Base-by-base conservation (phyloP, 2,888 invertebrate species). In the Pollenia amentaria region DNA sequence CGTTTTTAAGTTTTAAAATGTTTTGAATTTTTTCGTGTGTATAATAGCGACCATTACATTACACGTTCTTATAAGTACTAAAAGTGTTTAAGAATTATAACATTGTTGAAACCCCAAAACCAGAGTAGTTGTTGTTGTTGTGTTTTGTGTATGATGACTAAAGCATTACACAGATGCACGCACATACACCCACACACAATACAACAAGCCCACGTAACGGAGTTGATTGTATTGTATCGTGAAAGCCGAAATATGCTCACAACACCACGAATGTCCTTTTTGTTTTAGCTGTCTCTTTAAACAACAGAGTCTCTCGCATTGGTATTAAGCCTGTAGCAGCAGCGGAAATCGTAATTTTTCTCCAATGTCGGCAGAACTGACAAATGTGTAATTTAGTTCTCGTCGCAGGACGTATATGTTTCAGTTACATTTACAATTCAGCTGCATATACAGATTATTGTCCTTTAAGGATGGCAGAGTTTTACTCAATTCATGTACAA, bases 21-120 rank as follows among this genome's bases (percentile, higher is more conserved):
- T 51, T 75, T 51, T 8, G 29, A 55, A 44, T 55, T 40, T 10
- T 16, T 10, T n/a, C 16, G 38, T 46, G 57, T 57, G 89, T 89
- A 90, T 88, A 88, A 90, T 83, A 88, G 90, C 90, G 91, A 91
- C 93, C 91, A 91, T 90, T 89, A 90, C 90, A 90, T 91, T 90
- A 91, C 92, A 92, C 92, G 91, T 91, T 91, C 92, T 90, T 91
- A 90, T 91, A 92, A 91, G 90, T 92, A 93, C 92, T 93, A 93
- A 93, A 92, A 89, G 89, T 90, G 89, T 88, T 86, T 88, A 78
- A 86, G 86, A 87, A 88, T 84, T 84, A 83, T 87, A 75, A 84
- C 88, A 81, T 75, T 81, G 88, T 79, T 89, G 87, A 84, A 88
- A 86, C 87, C 87, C 87, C 87, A 85, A 88, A 88, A 84, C 87